A percentile compares a stretch with the other conserved stretches of the same genome.
phyloP scores from a whole-genome alignment of 2,113 vertebrate genomes.

The Lophochroa leadbeateri region DNA sequence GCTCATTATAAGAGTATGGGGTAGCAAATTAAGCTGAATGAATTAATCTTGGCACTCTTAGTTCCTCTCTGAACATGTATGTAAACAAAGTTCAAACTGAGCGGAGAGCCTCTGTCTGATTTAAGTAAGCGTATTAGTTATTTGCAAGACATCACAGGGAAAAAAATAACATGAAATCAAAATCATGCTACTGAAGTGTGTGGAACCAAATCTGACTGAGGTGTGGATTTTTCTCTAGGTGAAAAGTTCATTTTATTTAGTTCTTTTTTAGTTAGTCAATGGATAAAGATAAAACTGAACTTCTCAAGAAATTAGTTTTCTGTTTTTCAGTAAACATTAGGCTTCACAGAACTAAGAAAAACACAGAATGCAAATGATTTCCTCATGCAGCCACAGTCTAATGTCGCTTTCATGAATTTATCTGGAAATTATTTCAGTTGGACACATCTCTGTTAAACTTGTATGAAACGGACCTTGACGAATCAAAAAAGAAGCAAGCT shows the following conservation, averaged over 20 bases:
- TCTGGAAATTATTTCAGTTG: not conserved
- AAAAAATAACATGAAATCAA: not conserved
- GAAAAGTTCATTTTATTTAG: not conserved
- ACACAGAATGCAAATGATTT: not conserved
- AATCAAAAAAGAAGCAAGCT: not conserved
- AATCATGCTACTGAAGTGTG: not conserved
- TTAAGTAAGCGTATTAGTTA: not conserved
- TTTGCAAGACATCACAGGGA: not conserved
- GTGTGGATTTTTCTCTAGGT: not conserved
- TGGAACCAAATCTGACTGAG: not conserved
- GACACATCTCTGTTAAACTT: not conserved
- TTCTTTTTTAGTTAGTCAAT: not conserved
- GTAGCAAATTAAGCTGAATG: conserved; percentile 49
- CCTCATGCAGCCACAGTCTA: not conserved
- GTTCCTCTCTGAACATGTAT: not conserved
- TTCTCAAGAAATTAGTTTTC: not conserved
- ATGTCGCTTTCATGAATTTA: not conserved
- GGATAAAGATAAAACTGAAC: not conserved
- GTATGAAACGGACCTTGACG: not conserved
- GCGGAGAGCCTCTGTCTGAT: not conserved
- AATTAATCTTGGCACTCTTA: conserved; percentile 45
- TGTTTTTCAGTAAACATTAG: not conserved
- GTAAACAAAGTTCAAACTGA: conserved; percentile 28
- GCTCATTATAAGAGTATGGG: not conserved
- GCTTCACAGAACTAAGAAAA: not conserved